These are phyloP conservation scores for Drosophila picticornis DNA, from an alignment of 2,888 invertebrate species.

Conservation along the genomic window DNA sequence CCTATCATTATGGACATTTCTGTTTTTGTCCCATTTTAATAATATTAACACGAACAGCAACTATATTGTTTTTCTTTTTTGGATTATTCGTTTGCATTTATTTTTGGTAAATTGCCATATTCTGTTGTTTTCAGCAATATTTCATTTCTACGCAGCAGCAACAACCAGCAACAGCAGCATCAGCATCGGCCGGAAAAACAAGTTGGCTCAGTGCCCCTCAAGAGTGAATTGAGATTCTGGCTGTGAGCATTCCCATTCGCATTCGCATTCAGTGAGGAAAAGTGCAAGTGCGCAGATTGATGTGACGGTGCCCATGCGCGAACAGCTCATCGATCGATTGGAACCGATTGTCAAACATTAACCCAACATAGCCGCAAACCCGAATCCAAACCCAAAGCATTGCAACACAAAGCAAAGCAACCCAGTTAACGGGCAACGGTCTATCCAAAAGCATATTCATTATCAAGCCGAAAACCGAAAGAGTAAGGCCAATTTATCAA, in stretches of 20 bases:
- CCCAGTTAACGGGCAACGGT: neutral
- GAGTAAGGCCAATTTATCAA: neutral
- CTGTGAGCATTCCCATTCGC: conserved; percentile 15
- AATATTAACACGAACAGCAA: conserved; percentile 28
- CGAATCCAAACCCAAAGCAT: neutral
- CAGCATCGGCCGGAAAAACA: conserved; percentile 55
- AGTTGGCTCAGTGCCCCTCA: conserved; percentile 46
- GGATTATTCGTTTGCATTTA: conserved; percentile 63
- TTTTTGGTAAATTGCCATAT: conserved; percentile 83
- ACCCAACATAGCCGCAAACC: conserved; percentile 25
- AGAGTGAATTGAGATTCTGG: conserved; percentile 46
- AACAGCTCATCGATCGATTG: conserved; percentile 55
- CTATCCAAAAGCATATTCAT: neutral
- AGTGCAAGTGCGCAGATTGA: conserved; percentile 50
- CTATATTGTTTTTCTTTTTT: conserved; percentile 54
- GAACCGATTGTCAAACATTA: conserved; percentile 19
- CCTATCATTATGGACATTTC: conserved; percentile 40
- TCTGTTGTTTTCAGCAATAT: conserved; percentile 61
- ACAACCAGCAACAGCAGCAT: conserved; percentile 1
- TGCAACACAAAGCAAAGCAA: neutral
- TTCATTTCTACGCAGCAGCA: conserved; percentile 64
- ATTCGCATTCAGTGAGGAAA: conserved; percentile 38
- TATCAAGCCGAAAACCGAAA: conserved; percentile 11
- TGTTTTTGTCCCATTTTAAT: conserved; percentile 42
- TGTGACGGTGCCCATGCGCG: conserved; percentile 50